phyloP scores from a whole-genome alignment of 2,113 vertebrate genomes.

The Poeciliopsis prolifica region DNA sequence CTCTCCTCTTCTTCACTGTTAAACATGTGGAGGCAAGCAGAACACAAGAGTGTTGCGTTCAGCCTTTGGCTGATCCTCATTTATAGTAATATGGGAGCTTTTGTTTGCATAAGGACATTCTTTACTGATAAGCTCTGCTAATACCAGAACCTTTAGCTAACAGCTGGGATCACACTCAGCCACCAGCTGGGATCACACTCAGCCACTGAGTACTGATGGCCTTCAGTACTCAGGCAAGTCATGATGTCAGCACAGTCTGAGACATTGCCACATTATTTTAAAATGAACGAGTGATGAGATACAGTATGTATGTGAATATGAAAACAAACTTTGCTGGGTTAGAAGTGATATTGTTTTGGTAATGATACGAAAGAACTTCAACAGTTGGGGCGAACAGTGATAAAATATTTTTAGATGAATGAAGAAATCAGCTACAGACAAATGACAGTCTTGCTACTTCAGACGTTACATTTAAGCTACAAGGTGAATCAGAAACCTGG shows the following conservation, averaged over 20 bases:
- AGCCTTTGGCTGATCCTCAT: constrained; percentile 64
- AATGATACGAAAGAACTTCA: not conserved
- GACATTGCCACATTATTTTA: constrained; percentile 14
- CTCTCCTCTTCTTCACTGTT: constrained; percentile 19
- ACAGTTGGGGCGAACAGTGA: not conserved
- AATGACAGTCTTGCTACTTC: not conserved
- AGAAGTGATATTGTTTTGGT: constrained; percentile 2
- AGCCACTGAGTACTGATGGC: constrained; percentile 19
- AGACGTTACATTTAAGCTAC: not conserved
- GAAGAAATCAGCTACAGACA: not conserved
- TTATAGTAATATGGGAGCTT: constrained; percentile 69
- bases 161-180: constrained; percentile 43
- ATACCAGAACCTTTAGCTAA: constrained; percentile 60
- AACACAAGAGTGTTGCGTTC: constrained; percentile 54
- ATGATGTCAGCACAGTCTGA: constrained; percentile 6
- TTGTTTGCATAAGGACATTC: constrained; percentile 77
- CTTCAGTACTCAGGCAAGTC: constrained; percentile 5
- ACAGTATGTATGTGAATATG: not conserved
- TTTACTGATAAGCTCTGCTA: constrained; percentile 67
- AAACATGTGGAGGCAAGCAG: constrained; percentile 57
- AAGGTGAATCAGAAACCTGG: not conserved
- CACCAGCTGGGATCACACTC: constrained; percentile 45
- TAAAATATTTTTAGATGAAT: not conserved
- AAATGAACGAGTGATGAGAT: not conserved
- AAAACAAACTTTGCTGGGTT: not conserved